These are phyloP conservation scores for Amphiprion percula DNA, from an alignment of 2,113 vertebrate species.

Conservation along the genomic window DNA sequence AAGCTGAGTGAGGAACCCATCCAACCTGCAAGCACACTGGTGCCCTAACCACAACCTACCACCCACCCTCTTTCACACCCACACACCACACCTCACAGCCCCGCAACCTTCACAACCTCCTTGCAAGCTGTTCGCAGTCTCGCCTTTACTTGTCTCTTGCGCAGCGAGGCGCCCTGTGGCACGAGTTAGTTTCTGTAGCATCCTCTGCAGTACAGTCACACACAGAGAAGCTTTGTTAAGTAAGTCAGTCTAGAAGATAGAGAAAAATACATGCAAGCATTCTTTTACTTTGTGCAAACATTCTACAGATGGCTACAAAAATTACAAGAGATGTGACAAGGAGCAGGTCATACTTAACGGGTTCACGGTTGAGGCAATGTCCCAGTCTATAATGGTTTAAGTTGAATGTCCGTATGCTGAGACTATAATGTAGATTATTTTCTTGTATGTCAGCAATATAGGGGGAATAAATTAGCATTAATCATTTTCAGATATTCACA, in stretches of 20 bases:
- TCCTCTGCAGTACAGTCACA: conserved; percentile 40
- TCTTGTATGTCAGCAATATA: conserved; percentile 9
- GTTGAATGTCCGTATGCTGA: background rate
- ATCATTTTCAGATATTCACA: conserved; percentile 43
- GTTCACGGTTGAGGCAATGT: too few species aligned
- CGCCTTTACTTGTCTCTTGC: conserved; percentile 10
- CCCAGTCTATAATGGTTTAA: background rate
- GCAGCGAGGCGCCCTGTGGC: conserved; percentile 35
- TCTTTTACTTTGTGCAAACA: conserved; percentile 14
- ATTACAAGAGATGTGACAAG: conserved; percentile 26
- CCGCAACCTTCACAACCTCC: conserved; percentile 35
- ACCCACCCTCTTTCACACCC: conserved; percentile 8
- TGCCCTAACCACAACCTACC: background rate
- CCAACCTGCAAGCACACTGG: background rate
- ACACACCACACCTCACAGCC: conserved; percentile 16
- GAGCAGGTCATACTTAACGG: background rate
- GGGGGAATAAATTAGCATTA: conserved; percentile 33
- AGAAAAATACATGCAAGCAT: conserved; percentile 35
- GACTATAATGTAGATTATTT: conserved; percentile 18
- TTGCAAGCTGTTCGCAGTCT: conserved; percentile 42
- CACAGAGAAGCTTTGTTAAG: conserved; percentile 27
- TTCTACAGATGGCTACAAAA: conserved; percentile 1
- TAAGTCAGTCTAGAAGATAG: conserved; percentile 36
- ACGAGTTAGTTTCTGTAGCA: conserved; percentile 12
- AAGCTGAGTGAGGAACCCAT: conserved; percentile 4